A percentile compares a stretch with the other conserved stretches of the same genome.
phyloP scores from a whole-genome alignment of 2,888 invertebrate species.

The Heliconius erato region DNA sequence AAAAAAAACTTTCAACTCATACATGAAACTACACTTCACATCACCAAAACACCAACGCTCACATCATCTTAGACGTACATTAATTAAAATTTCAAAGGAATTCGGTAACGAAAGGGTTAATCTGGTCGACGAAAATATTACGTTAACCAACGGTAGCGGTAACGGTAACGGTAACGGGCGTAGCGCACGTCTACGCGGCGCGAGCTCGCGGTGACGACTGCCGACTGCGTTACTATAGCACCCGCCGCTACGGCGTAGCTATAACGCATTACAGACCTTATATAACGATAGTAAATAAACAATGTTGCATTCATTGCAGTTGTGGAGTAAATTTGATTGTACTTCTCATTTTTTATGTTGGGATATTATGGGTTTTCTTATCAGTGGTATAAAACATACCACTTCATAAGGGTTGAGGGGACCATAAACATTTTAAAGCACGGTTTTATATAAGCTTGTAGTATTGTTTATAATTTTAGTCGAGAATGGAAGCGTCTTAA shows the following conservation, averaged over 20 bases:
- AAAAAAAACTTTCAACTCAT: neutral
- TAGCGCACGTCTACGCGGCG: constrained; percentile 72
- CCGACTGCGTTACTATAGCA: constrained; percentile 83
- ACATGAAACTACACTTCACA: constrained; percentile 57
- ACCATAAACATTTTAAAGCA: neutral
- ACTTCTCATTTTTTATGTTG: neutral
- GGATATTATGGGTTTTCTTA: neutral
- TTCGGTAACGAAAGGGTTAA: constrained; percentile 52
- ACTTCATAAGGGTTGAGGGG: neutral
- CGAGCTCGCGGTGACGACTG: constrained; percentile 74
- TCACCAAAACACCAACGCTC: constrained; percentile 45
- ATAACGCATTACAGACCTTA: constrained; percentile 52
- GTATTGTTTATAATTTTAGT: neutral
- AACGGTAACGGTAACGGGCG: constrained; percentile 14
- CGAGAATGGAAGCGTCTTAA: too few species aligned
- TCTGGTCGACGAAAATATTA: constrained; percentile 25
- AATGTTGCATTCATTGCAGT: constrained; percentile 42
- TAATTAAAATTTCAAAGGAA: constrained; percentile 56
- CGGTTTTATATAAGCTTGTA: neutral
- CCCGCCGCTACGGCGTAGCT: constrained; percentile 73
- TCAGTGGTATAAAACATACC: neutral
- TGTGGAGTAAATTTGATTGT: constrained; percentile 24
- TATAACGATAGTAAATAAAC: constrained; percentile 56
- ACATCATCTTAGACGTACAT: constrained; percentile 55
- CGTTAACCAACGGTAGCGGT: constrained; percentile 24